Evolutionary conservation across 2,888 invertebrate species (phyloP).

Genomic region (Pomacea canaliculata): DNA sequence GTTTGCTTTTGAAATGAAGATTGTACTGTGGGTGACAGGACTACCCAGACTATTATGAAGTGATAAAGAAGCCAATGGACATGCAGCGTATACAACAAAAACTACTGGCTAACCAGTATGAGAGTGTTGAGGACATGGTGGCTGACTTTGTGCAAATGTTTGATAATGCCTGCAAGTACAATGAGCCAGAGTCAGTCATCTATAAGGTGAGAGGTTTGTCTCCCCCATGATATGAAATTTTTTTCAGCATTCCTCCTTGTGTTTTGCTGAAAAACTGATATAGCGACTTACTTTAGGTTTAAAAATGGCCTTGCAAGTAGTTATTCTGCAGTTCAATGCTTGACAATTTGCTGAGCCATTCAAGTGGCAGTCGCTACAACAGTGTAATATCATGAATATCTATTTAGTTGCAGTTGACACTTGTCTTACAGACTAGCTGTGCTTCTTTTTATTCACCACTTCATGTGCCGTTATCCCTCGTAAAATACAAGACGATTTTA

Average conservation of each 20-base stretch:
- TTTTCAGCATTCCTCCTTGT: not conserved
- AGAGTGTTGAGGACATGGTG: conserved; percentile 85
- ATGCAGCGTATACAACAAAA: conserved; percentile 91
- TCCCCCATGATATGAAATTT: not conserved
- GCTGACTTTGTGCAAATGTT: conserved; percentile 92
- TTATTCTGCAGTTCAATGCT: too few relatives aligned
- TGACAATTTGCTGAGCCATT: too few relatives aligned
- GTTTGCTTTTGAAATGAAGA: too few relatives aligned
- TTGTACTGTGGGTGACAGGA: conserved; percentile 71
- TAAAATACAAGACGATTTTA: too few relatives aligned
- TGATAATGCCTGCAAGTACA: conserved; percentile 95
- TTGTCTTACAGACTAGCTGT: too few relatives aligned
- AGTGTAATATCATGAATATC: too few relatives aligned
- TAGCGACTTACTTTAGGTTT: too few relatives aligned
- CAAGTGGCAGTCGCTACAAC: too few relatives aligned
- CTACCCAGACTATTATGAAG: conserved; percentile 96
- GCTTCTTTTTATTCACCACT: too few relatives aligned
- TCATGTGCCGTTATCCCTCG: too few relatives aligned
- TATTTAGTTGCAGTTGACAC: too few relatives aligned
- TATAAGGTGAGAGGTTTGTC: conserved; percentile 77
- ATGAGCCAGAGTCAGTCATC: conserved; percentile 96
- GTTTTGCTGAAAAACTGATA: not conserved
- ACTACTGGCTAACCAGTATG: conserved; percentile 87
- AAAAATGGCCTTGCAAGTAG: too few relatives aligned
- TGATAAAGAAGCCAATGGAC: conserved; percentile 95